phyloP scores from a whole-genome alignment of 1,140 invertebrate genomes.

The Drosophila kohkoa region DNA sequence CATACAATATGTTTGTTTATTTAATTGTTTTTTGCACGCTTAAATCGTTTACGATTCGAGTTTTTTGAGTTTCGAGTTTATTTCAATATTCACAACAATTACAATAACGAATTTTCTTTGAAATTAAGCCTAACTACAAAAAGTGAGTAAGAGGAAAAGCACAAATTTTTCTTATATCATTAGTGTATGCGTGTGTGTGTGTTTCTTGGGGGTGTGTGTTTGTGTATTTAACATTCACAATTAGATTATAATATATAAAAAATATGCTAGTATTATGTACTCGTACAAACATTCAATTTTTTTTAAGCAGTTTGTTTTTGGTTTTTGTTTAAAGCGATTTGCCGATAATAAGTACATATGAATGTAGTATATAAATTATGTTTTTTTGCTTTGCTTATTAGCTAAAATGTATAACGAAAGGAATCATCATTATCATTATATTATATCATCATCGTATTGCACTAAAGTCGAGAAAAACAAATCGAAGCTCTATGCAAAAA shows the following conservation, averaged over 20 bases:
- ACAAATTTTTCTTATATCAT: conserved; percentile 51
- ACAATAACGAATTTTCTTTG: conserved; percentile 81
- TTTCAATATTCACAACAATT: conserved; percentile 82
- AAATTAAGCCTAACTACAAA: conserved; percentile 82
- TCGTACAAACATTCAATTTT: conserved; percentile 53
- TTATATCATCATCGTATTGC: conserved; percentile 52
- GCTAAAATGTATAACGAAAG: conserved; percentile 69
- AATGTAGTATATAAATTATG: conserved; percentile 36
- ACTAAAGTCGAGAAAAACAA: conserved; percentile 75
- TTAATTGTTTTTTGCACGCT: conserved; percentile 47
- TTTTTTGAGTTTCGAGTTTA: conserved; percentile 48
- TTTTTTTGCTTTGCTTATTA: conserved; percentile 21
- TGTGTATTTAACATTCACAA: conserved; percentile 70
- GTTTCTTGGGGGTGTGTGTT: neutral
- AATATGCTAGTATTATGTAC: conserved; percentile 75
- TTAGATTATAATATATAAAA: conserved; percentile 77
- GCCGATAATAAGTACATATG: conserved; percentile 41
- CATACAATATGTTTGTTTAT: conserved; percentile 74
- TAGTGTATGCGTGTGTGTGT: conserved; percentile 9
- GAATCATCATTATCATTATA: conserved; percentile 40
- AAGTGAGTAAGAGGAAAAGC: conserved; percentile 77
- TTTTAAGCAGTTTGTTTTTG: conserved; percentile 51
- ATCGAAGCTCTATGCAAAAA: conserved; percentile 80
- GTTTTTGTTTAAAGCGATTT: conserved; percentile 38
- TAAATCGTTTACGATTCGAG: conserved; percentile 72